Conservation (phyloP, 2,113 vertebrate species). For the Microtus pennsylvanicus region DNA sequence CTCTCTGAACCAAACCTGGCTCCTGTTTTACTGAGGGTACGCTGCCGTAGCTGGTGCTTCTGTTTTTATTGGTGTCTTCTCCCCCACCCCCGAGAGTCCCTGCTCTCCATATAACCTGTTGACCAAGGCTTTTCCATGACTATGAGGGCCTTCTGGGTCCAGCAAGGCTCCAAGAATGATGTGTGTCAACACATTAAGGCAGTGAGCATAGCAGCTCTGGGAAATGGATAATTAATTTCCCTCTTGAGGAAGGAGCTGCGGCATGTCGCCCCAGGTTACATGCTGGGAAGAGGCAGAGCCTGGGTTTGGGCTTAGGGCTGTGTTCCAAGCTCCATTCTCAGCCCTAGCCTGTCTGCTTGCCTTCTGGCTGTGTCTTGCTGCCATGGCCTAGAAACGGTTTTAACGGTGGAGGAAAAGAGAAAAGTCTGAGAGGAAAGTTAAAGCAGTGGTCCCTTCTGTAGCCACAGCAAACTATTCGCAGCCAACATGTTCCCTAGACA, state of each 20-base stretch:
- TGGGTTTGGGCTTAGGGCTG: background rate
- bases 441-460: background rate
- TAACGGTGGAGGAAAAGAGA: background rate
- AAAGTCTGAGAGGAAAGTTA: background rate
- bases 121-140: background rate
- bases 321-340: background rate
- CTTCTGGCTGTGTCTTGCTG: background rate
- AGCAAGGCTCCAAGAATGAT: background rate
- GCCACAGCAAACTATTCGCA: background rate
- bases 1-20: background rate
- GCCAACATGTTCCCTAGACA: background rate
- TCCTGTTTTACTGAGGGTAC: background rate
- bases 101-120: background rate
- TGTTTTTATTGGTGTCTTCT: background rate
- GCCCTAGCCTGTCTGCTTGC: accelerated
- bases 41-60: background rate
- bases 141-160: background rate
- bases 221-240: background rate
- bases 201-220: background rate
- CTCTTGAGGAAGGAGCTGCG: background rate
- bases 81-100: background rate
- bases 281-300: background rate
- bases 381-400: too few species aligned
- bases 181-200: background rate
- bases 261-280: background rate